phyloP scores from a whole-genome alignment of 2,888 invertebrate genomes.

The Argyra leucocephala region DNA sequence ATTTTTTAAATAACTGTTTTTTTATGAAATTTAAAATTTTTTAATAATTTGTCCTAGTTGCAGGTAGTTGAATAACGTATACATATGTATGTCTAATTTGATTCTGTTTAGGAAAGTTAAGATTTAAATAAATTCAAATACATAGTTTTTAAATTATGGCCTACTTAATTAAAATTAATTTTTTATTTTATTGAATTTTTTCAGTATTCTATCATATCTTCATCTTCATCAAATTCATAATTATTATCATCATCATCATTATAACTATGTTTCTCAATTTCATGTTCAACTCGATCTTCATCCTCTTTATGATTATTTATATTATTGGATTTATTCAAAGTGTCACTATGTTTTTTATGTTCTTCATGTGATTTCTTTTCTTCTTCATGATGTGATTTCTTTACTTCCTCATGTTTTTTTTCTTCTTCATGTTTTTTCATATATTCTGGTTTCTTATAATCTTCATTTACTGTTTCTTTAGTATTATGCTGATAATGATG shows the following conservation, averaged over 20 bases:
- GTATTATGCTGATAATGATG: conserved; percentile 2
- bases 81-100: no score
- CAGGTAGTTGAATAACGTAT: no score
- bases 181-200: no score
- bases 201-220: background rate
- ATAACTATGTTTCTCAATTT: background rate
- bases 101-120: no score
- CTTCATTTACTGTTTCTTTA: background rate
- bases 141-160: no score
- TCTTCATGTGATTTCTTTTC: background rate
- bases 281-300: background rate
- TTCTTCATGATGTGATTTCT: background rate
- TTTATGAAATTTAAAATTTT: no score
- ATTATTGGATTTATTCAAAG: no score
- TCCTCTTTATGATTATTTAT: background rate
- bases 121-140: no score
- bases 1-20: no score
- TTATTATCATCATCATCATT: background rate
- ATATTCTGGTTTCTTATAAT: background rate
- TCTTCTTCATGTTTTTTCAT: background rate
- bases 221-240: background rate
- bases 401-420: background rate
- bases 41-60: no score
- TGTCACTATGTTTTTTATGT: no score
- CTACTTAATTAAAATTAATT: no score